Base-by-base conservation (phyloP, 2,888 invertebrate species). In the Ophion slaviceki region DNA sequence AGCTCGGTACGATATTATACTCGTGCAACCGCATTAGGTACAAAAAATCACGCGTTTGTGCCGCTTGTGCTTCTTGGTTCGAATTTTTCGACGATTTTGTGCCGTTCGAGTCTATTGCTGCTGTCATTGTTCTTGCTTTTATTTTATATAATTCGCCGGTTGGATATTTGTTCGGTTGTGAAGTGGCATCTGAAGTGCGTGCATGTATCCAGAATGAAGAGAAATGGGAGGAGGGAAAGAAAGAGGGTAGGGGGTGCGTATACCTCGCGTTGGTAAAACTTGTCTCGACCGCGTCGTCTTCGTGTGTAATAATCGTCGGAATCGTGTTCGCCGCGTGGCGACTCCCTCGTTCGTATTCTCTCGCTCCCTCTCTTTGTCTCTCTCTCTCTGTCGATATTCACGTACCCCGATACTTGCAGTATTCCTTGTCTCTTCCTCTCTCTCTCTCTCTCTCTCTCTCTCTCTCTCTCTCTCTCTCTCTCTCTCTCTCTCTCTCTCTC, bases 251-350 rank as follows among this genome's bases (percentile, higher is more conserved):
- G n/a, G 57, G 75, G 66, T 57, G 11, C 36, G 66, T 36, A 72
- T 24, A 57, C 57, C 72, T 76, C 80, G 72, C 53, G 72, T 77
- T 84, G 76, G 83, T 75, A 75, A 75, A 77, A 84, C 77, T 80
- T 77, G 77, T 77, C 76, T 53, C 84, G 72, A 78, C 70, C 74
- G 78, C 81, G 68, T 77, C 72, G 17, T 72, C 80, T 62, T 71
- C 32, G 40, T 47, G 53, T 79, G 59, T 71, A 53, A 24, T 59
- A 71, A 47, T 53, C 75, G 84, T 80, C 71, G 32, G 64, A 64
- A 64, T 77, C 72, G 84, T 74, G 74, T 66, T 78, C 74, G 64
- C 77, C 68, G 81, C 81, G 78, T 78, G 85, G 24, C 57, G 36
- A 66, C 53, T 53, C 59, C 47, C 47, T 64, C 47, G 11, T 75